Evolutionary conservation across 2,888 invertebrate species (phyloP).

Genomic region (Willowsia nigromaculata): DNA sequence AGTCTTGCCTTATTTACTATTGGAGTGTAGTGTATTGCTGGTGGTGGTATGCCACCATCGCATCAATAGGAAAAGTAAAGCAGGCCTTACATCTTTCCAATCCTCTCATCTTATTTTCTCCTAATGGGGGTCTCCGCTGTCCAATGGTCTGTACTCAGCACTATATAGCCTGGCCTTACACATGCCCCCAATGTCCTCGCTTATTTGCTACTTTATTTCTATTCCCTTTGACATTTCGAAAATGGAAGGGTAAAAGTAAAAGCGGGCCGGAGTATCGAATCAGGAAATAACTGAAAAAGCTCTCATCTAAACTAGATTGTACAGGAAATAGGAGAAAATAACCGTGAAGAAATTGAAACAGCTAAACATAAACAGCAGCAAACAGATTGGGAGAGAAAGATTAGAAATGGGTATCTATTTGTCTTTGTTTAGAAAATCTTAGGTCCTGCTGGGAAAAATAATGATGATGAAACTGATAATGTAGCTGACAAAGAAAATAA

Average conservation of each 20-base stretch:
- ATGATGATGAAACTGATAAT: too few species aligned
- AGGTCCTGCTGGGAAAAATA: too few species aligned
- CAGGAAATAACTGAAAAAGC: neutral
- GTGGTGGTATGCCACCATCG: neutral
- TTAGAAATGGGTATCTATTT: slow-evolving; percentile 27
- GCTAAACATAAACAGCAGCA: too few species aligned
- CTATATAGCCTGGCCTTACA: neutral
- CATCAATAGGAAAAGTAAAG: neutral
- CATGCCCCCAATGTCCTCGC: slow-evolving; percentile 11
- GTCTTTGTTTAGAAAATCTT: neutral
- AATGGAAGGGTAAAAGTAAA: neutral
- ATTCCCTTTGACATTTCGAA: slow-evolving; percentile 14
- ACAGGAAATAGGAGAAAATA: slow-evolving; percentile 38
- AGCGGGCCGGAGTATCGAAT: neutral
- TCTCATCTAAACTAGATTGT: neutral
- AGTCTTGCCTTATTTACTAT: neutral
- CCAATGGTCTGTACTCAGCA: neutral
- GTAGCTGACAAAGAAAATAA: neutral
- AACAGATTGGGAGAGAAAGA: too few species aligned
- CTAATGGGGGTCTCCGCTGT: neutral
- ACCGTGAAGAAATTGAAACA: neutral
- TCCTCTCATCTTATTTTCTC: neutral
- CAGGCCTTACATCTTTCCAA: neutral
- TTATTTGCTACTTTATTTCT: neutral
- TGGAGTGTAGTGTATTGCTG: neutral